Conservation (phyloP, 2,113 vertebrate species). For the Limanda limanda region DNA sequence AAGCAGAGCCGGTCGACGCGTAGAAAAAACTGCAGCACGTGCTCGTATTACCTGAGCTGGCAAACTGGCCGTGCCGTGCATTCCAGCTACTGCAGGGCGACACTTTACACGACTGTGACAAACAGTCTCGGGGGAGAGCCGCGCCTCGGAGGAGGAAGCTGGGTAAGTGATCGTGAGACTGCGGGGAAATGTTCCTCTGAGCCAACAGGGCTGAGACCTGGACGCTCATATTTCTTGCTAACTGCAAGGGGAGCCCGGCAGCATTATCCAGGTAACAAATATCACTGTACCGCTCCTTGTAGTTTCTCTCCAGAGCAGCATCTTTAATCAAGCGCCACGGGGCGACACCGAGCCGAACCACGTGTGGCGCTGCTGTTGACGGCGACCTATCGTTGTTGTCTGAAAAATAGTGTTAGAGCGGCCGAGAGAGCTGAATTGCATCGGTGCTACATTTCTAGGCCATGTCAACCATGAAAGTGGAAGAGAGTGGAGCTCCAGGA, state of each 20-base stretch:
- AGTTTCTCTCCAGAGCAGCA: conserved; percentile 16
- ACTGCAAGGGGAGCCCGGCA: conserved; percentile 12
- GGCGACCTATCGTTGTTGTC: conserved; percentile 23
- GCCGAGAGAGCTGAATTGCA: conserved; percentile 20
- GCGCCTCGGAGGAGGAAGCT: conserved; percentile 16
- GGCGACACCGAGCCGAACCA: conserved; percentile 2
- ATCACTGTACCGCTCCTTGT: conserved; percentile 17
- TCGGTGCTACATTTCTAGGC: background rate
- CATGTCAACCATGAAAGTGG: conserved; percentile 26
- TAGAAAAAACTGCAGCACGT: background rate
- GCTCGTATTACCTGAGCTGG: conserved; percentile 47
- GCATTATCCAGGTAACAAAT: conserved; percentile 50
- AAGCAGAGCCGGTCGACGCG: background rate
- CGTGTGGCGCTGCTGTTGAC: conserved; percentile 9
- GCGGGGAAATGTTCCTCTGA: conserved; percentile 59
- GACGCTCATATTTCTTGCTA: conserved; percentile 44
- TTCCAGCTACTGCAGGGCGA: conserved; percentile 26
- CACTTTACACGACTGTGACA: conserved; percentile 46
- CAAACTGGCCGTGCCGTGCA: conserved; percentile 40
- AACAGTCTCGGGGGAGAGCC: conserved; percentile 52
- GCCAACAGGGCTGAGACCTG: conserved; percentile 59
- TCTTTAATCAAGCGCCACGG: conserved; percentile 26
- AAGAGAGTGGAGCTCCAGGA: conserved; percentile 27
- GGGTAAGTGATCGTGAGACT: conserved; percentile 48
- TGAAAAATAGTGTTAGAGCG: conserved; percentile 21